A percentile compares a stretch with the other conserved stretches of the same genome.
phyloP scores from a whole-genome alignment of 1,140 invertebrate genomes.

The Drosophila saltans region DNA sequence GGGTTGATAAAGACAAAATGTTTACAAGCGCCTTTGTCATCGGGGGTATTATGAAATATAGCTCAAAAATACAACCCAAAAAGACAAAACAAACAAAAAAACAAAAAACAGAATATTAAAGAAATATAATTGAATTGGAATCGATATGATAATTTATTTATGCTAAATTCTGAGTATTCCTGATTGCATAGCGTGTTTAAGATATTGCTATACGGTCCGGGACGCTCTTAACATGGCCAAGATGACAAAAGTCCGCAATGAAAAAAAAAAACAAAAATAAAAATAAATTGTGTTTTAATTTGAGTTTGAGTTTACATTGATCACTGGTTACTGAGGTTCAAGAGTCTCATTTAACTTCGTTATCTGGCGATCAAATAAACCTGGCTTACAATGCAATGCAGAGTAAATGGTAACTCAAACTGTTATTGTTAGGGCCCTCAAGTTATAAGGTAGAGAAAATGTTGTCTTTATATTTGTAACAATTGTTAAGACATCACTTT shows the following conservation, averaged over 20 bases:
- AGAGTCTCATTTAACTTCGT: constrained; percentile 26
- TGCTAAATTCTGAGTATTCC: constrained; percentile 68
- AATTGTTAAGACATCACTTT: constrained; percentile 57
- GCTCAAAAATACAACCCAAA: constrained; percentile 28
- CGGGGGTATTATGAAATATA: constrained; percentile 58
- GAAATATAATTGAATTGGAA: background rate
- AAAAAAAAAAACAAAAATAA: background rate
- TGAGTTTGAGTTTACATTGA: constrained; percentile 39
- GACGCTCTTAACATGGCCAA: constrained; percentile 43
- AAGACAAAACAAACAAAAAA: too few species aligned
- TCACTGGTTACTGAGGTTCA: constrained; percentile 52
- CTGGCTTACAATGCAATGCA: constrained; percentile 15
- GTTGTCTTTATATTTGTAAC: constrained; percentile 39
- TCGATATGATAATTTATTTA: constrained; percentile 5
- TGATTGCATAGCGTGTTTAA: constrained; percentile 50
- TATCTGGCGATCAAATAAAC: constrained; percentile 50
- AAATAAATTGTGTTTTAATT: background rate
- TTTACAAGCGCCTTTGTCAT: constrained; percentile 45
- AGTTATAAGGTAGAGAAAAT: constrained; percentile 71
- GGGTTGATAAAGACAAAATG: constrained; percentile 52
- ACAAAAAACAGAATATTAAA: background rate
- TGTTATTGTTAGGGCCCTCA: constrained; percentile 35
- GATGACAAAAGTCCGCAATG: background rate
- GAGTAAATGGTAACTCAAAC: background rate
- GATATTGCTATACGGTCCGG: constrained; percentile 57